Evolutionary conservation across 2,797 vertebrate species (phyloP).

Genomic region (Kryptopterus vitreolus): DNA sequence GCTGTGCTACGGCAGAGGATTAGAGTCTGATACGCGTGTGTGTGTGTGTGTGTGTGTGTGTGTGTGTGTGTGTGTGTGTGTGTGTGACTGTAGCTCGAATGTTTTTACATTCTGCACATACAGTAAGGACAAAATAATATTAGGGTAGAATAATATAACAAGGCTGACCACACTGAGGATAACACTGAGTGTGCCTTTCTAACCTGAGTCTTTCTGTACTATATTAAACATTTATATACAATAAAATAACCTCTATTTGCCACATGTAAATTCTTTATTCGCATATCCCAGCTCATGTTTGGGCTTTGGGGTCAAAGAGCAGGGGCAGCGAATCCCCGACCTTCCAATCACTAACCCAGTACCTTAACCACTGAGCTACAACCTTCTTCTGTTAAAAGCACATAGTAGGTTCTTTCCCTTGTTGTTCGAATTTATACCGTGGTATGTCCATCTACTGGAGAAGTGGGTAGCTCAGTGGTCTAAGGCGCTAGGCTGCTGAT

Average conservation of each 20-base stretch:
- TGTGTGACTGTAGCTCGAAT: not conserved
- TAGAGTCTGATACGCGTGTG: not conserved
- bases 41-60: not conserved
- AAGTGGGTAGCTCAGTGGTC: too few relatives aligned
- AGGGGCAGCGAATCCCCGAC: too few relatives aligned
- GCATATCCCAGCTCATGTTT: too few relatives aligned
- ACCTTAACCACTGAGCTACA: too few relatives aligned
- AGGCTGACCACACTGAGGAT: not conserved
- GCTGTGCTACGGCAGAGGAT: not conserved
- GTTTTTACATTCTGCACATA: not conserved
- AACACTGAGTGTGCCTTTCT: not conserved
- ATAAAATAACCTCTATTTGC: too few relatives aligned
- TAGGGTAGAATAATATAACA: not conserved
- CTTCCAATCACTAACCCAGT: too few relatives aligned
- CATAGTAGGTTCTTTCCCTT: not conserved
- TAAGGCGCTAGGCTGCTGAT: too few relatives aligned
- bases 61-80: too few relatives aligned
- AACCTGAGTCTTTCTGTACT: too few relatives aligned
- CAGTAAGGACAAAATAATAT: not conserved
- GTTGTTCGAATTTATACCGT: constrained; percentile 1
- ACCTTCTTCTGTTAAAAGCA: too few relatives aligned
- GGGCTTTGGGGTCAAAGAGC: too few relatives aligned
- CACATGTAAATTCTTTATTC: too few relatives aligned
- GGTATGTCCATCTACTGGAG: constrained; percentile 6
- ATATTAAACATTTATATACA: constrained; percentile 11